Evolutionary conservation across 2,113 vertebrate genomes (phyloP).

Genomic region (Vimba vimba): DNA sequence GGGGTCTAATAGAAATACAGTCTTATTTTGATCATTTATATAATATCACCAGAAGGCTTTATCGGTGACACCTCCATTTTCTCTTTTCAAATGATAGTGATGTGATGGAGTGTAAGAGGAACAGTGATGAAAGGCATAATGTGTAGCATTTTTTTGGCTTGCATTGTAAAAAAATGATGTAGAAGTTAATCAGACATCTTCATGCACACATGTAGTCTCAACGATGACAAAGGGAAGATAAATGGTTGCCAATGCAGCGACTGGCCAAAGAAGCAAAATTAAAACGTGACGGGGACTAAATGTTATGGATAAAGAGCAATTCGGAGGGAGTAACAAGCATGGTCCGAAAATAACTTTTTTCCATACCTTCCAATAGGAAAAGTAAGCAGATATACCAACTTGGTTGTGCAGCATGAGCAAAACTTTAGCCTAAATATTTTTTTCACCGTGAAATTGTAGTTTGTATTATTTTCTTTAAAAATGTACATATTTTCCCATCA

Average conservation of each 20-base stretch:
- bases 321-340: not conserved
- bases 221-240: not conserved
- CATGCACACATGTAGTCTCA: not conserved
- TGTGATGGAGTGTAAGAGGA: not conserved
- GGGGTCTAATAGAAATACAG: not conserved
- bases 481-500: too few species aligned
- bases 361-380: not conserved
- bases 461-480: too few species aligned
- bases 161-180: not conserved
- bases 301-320: not conserved
- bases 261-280: not conserved
- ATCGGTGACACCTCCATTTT: not conserved
- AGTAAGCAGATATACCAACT: not conserved
- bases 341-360: not conserved
- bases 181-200: not conserved
- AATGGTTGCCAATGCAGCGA: not conserved
- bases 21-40: not conserved
- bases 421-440: too few species aligned
- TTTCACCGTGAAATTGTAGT: too few species aligned
- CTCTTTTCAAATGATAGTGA: not conserved
- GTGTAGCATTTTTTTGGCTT: not conserved
- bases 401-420: too few species aligned
- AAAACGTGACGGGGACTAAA: not conserved
- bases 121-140: not conserved
- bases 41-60: constrained; percentile 5